Percentiles rank a stretch among this genome's conserved stretches.
Evolutionary conservation across 2,888 invertebrate species (phyloP).

Genomic region (Calliscelio sp.): DNA sequence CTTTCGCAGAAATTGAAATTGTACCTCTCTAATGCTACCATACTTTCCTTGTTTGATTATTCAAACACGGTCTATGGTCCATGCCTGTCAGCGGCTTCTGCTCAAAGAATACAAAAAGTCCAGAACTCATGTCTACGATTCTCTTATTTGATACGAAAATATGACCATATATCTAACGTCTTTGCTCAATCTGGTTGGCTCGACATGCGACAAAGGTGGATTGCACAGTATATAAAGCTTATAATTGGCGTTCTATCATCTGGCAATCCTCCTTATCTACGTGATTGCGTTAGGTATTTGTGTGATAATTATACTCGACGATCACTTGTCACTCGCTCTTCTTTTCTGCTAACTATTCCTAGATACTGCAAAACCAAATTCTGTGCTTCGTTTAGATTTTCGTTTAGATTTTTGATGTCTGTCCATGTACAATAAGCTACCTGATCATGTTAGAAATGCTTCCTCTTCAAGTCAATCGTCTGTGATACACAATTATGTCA

Average conservation of each 20-base stretch:
- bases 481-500: too few species aligned
- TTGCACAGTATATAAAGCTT: not conserved
- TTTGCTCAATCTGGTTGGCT: not conserved
- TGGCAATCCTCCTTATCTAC: not conserved
- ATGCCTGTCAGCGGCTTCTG: not conserved
- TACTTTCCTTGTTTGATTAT: not conserved
- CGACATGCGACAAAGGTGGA: not conserved
- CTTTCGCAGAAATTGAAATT: not conserved
- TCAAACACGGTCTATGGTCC: not conserved
- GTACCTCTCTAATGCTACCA: not conserved
- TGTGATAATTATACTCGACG: not conserved
- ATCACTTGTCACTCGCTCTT: not conserved
- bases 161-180: not conserved
- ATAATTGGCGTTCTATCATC: not conserved
- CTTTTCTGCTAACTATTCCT: not conserved
- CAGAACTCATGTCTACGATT: not conserved
- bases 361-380: not conserved
- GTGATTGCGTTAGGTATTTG: not conserved
- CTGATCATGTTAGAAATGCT: too few species aligned
- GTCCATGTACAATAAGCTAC: too few species aligned
- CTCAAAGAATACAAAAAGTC: not conserved
- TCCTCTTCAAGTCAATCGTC: too few species aligned
- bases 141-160: not conserved
- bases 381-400: too few species aligned
- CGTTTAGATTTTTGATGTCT: too few species aligned